Evolutionary conservation across 2,797 vertebrate genomes (phyloP), one percentile per base, ranked within the genome.

Genomic region (Crax fasciolata): DNA sequence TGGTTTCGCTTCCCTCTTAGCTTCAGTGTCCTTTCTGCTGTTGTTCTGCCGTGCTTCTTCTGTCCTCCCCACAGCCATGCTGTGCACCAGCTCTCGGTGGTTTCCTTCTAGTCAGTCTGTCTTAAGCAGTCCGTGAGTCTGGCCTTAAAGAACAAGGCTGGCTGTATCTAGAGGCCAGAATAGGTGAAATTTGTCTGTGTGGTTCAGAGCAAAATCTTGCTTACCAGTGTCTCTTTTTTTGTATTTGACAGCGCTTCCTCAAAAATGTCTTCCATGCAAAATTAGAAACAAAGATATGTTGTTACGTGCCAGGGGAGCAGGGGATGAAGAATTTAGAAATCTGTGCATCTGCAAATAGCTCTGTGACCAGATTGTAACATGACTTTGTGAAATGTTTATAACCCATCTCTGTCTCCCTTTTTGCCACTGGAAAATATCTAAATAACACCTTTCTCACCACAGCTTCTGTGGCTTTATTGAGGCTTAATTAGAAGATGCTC

Each of bases 401-500:
- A 71, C 84, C 54, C 66, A 20, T 77, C 77, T 80, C 41, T 54
- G 5, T 62, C 57, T 90, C 78, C 46, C 35, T 92, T 90, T 87
- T 79, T 87, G 81, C 54, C 68, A 13, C 54, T 87, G 51, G 58
- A 87, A 89, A 89, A 89, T 0, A 2, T 77, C 65, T 89, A 84
- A 92, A 89, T 89, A 96, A 84, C 90, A 21, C 68, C 83, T 85
- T 71, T 89, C 78, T 94, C 65, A 75, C 75, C 48, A 28, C 38
- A 49, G 59, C 49, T 91, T 87, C 30, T 54, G 3, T 51, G 75
- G 27, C 63, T 82, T 83, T 83, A 55, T 39, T 80, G 81, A 84
- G 43, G 68, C 54, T 90, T 92, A 83, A 85, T 96, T 95, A 90
- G 46, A 77, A 84, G 68, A 77, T 90, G 84, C 38, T 61, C 84